Percentiles rank a stretch among this genome's conserved stretches.
phyloP scores from a whole-genome alignment of 1,140 invertebrate species.

The Drosophila suzukii region DNA sequence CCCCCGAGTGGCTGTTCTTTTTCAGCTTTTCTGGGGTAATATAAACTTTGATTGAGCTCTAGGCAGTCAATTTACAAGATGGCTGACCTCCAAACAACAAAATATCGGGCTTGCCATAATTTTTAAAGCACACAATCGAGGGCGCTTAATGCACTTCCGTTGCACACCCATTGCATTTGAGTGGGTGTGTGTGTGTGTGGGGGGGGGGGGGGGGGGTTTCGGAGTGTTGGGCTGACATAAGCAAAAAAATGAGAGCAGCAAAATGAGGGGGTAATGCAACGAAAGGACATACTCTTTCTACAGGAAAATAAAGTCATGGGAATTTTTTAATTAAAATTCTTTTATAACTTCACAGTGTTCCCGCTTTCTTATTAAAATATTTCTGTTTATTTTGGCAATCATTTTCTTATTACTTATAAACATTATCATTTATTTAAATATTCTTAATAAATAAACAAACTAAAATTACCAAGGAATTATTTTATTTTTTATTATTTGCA shows the following conservation, averaged over 20 bases:
- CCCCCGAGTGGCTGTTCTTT: conserved; percentile 1
- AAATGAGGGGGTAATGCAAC: not conserved
- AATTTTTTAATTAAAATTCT: not conserved
- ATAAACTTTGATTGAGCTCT: conserved; percentile 50
- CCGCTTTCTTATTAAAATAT: too few relatives aligned
- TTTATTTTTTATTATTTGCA: too few relatives aligned
- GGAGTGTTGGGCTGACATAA: conserved; percentile 26
- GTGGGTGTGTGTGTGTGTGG: conserved; percentile 3
- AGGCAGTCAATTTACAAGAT: conserved; percentile 46
- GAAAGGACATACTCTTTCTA: conserved; percentile 15
- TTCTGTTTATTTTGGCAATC: too few relatives aligned
- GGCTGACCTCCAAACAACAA: conserved; percentile 47
- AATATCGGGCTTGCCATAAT: conserved; percentile 35
- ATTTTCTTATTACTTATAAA: too few relatives aligned
- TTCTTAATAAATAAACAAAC: too few relatives aligned
- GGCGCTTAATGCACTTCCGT: conserved; percentile 34
- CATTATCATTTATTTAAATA: too few relatives aligned
- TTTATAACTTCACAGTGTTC: not conserved
- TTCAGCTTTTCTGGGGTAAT: conserved; percentile 10
- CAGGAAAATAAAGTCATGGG: not conserved
- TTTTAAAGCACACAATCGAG: conserved; percentile 45
- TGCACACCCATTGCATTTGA: conserved; percentile 17
- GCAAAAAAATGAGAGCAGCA: conserved; percentile 27
- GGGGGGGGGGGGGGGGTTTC: not conserved
- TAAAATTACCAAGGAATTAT: too few relatives aligned